Conservation (phyloP, 2,113 vertebrate genomes). For the Marmota monax region DNA sequence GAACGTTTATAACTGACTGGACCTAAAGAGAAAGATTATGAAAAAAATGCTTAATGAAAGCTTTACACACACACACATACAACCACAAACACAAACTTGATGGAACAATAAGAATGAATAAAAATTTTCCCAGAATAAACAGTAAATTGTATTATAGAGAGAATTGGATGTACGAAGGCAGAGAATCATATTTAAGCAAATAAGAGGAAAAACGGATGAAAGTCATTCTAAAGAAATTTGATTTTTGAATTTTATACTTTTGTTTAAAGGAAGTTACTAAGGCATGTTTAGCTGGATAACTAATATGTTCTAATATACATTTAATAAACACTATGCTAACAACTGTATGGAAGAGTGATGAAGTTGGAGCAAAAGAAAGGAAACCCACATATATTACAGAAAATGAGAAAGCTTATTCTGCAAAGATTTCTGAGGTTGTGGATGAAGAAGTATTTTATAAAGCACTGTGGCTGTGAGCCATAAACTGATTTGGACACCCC, state of each 20-base stretch:
- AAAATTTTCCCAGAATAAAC: neutral
- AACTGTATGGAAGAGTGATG: neutral
- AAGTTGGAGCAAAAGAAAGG: neutral
- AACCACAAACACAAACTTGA: neutral
- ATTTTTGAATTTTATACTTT: neutral
- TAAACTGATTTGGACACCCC: neutral
- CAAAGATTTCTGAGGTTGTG: neutral
- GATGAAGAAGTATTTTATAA: neutral
- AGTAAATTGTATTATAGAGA: neutral
- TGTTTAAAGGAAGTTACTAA: neutral
- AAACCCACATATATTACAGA: neutral
- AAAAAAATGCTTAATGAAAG: slow-evolving; percentile 7
- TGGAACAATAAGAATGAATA: neutral
- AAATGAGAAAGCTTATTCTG: neutral
- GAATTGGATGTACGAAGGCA: neutral
- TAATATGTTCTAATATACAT: neutral
- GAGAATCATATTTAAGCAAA: neutral
- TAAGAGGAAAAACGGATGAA: neutral
- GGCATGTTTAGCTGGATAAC: neutral
- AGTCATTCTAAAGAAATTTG: neutral
- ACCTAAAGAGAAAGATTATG: neutral
- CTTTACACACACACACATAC: neutral
- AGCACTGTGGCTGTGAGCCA: neutral
- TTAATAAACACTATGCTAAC: neutral
- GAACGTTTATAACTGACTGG: neutral